These are phyloP conservation scores for Fopius arisanus DNA, from an alignment of 1,140 invertebrate species.

Conservation along the genomic window DNA sequence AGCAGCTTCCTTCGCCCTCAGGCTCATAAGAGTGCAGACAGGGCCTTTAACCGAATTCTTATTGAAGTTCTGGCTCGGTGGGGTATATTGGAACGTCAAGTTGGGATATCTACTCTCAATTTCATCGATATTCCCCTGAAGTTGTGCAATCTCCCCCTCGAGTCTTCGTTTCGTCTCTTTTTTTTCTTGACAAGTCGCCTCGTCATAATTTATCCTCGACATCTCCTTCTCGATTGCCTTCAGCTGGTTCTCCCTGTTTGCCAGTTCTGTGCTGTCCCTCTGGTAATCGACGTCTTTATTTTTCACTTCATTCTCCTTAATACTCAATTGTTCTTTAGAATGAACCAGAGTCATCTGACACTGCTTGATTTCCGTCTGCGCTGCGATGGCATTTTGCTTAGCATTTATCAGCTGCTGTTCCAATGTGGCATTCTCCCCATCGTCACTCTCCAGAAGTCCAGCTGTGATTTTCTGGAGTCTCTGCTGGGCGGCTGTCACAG, in stretches of 20 bases:
- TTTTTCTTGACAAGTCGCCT: conserved; percentile 71
- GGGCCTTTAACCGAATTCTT: conserved; percentile 79
- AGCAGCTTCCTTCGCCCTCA: conserved; percentile 76
- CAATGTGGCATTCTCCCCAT: conserved; percentile 83
- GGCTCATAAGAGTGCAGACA: conserved; percentile 77
- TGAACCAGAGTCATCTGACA: conserved; percentile 81
- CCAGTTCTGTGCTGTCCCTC: conserved; percentile 73
- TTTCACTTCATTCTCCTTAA: conserved; percentile 75
- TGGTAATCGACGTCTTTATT: conserved; percentile 77
- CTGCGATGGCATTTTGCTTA: conserved; percentile 76
- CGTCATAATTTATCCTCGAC: conserved; percentile 73
- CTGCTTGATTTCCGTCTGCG: conserved; percentile 83
- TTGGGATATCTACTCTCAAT: conserved; percentile 74
- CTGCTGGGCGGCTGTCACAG: conserved; percentile 77
- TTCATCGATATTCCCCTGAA: conserved; percentile 68
- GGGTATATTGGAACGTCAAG: conserved; percentile 77
- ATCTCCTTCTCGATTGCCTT: conserved; percentile 67
- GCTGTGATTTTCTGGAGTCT: conserved; percentile 84
- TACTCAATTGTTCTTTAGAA: conserved; percentile 72
- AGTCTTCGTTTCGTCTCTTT: conserved; percentile 65
- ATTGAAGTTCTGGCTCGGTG: conserved; percentile 84
- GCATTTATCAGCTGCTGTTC: conserved; percentile 89
- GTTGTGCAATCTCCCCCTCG: conserved; percentile 62
- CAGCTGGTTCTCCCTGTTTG: conserved; percentile 71
- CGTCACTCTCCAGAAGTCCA: conserved; percentile 81